A percentile compares a stretch with the other conserved stretches of the same genome.
These are phyloP conservation scores for Mustela nigripes DNA, from an alignment of 2,113 vertebrate species.

Conservation along the genomic window DNA sequence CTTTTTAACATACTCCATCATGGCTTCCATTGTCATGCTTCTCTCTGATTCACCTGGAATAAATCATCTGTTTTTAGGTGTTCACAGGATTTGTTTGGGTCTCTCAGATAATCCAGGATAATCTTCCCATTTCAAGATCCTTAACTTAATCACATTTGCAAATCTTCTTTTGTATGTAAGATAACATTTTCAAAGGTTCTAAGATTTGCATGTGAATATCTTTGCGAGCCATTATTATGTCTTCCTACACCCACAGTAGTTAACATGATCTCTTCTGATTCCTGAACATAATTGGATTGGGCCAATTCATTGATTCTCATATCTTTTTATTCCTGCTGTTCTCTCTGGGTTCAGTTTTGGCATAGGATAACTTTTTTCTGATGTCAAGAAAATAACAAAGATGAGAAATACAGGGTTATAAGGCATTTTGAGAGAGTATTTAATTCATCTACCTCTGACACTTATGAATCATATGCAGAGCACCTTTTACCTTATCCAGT, in stretches of 20 bases:
- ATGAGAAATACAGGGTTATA: neutral
- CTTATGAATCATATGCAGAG: conserved; percentile 48
- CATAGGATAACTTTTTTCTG: neutral
- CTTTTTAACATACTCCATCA: neutral
- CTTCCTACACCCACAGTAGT: neutral
- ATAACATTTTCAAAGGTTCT: neutral
- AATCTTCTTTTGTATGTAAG: neutral
- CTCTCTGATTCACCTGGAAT: neutral
- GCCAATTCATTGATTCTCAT: neutral
- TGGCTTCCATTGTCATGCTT: neutral
- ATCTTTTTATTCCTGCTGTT: neutral
- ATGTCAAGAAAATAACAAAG: conserved; percentile 45
- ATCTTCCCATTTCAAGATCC: neutral
- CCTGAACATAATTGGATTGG: conserved; percentile 1
- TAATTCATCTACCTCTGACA: neutral
- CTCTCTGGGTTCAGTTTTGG: neutral
- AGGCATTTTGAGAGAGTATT: conserved; percentile 15
- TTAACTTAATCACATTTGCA: neutral
- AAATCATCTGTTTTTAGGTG: neutral
- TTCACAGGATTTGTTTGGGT: neutral
- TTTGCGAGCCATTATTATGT: neutral
- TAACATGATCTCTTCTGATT: neutral
- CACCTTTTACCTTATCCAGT: conserved; percentile 17
- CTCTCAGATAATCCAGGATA: neutral
- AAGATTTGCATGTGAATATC: neutral